Evolutionary conservation across 2,113 vertebrate genomes (phyloP).

Genomic region (Procavia capensis): DNA sequence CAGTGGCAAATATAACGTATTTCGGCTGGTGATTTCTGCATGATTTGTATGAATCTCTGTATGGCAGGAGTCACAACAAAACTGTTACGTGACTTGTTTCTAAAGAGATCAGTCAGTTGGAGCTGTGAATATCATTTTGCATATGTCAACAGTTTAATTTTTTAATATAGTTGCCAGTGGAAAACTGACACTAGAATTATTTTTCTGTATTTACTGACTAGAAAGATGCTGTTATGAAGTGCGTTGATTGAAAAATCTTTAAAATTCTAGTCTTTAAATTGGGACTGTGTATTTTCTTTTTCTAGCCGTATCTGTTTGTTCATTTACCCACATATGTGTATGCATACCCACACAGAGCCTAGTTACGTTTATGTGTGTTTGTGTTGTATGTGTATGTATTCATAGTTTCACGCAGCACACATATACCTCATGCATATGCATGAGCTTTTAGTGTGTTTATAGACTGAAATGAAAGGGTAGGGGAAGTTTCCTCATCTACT

Average conservation of each 20-base stretch:
- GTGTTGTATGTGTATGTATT: background rate
- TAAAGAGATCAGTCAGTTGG: constrained; percentile 54
- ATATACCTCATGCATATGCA: background rate
- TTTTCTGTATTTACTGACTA: constrained; percentile 71
- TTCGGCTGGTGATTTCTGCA: constrained; percentile 53
- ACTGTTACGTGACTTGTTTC: constrained; percentile 57
- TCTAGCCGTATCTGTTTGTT: background rate
- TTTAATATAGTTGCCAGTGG: constrained; percentile 67
- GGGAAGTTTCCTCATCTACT: background rate
- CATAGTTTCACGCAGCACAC: background rate
- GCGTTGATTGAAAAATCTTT: constrained; percentile 62
- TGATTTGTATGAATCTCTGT: constrained; percentile 60
- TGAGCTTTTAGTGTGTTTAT: constrained; percentile 6
- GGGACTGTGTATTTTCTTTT: constrained; percentile 54
- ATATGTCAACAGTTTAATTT: constrained; percentile 78
- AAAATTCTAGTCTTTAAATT: constrained; percentile 57
- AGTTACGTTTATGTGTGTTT: background rate
- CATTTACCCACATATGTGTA: background rate
- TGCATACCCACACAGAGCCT: background rate
- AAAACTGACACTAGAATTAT: constrained; percentile 68
- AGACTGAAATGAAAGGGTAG: background rate
- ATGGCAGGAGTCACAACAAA: constrained; percentile 69
- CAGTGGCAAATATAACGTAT: background rate
- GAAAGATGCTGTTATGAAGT: constrained; percentile 64
- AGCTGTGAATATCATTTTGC: constrained; percentile 70